phyloP scores from a whole-genome alignment of 2,888 invertebrate species.

The Elmis aenea region DNA sequence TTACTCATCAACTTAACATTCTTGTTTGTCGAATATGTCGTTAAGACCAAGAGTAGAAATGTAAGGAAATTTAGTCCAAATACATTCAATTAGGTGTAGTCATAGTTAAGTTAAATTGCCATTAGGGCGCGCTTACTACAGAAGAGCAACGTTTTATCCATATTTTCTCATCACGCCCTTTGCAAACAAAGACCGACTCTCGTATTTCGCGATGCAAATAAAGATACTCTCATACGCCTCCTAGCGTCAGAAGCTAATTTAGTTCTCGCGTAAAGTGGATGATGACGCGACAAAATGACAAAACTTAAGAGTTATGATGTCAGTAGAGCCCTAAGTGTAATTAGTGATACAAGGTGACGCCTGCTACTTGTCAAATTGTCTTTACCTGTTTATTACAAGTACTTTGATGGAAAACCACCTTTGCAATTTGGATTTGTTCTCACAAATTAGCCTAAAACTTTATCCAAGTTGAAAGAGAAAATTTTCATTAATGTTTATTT shows the following conservation, averaged over 20 bases:
- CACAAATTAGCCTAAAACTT: too few relatives aligned
- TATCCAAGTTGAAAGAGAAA: too few relatives aligned
- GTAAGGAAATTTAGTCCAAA: conserved; percentile 12
- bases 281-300: conserved; percentile 18
- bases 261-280: conserved; percentile 16
- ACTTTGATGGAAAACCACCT: conserved; percentile 8
- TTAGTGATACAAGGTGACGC: conserved; percentile 15
- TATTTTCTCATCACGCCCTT: conserved; percentile 10
- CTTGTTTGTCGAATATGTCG: conserved; percentile 4
- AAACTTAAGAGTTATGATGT: conserved; percentile 20
- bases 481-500: too few relatives aligned
- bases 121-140: conserved; percentile 10
- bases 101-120: conserved; percentile 16
- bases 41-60: conserved; percentile 8
- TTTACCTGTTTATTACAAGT: conserved; percentile 15
- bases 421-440: too few relatives aligned
- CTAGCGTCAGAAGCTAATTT: conserved; percentile 8
- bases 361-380: conserved; percentile 19
- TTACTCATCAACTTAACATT: neutral
- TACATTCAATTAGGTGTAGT: conserved; percentile 17
- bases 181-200: conserved; percentile 3
- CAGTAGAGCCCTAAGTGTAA: conserved; percentile 10
- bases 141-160: conserved; percentile 5
- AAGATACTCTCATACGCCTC: conserved; percentile 3
- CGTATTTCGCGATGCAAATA: conserved; percentile 4